These are phyloP conservation scores for Lissonota sp. DNA, from an alignment of 2,888 invertebrate species.

Conservation along the genomic window DNA sequence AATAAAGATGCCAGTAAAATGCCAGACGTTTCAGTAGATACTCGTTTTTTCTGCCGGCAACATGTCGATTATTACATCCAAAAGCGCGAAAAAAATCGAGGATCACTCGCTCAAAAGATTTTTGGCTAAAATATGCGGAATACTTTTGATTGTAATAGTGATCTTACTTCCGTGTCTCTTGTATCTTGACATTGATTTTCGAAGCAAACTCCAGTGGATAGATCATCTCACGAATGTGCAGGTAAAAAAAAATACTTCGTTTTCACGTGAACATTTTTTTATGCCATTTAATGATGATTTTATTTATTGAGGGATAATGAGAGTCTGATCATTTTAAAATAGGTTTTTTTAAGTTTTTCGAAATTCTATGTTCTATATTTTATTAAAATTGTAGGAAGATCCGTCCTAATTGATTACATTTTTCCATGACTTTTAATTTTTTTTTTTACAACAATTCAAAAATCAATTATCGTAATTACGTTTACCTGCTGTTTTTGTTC, in stretches of 20 bases:
- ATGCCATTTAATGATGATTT: too few species aligned
- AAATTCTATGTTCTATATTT: too few species aligned
- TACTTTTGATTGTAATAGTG: slow-evolving; percentile 38
- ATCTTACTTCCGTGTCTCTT: slow-evolving; percentile 51
- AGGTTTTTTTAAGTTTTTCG: too few species aligned
- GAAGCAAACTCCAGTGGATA: slow-evolving; percentile 35
- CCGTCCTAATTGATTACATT: neutral
- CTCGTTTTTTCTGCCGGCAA: slow-evolving; percentile 17
- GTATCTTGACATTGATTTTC: slow-evolving; percentile 52
- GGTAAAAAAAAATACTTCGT: slow-evolving; percentile 18
- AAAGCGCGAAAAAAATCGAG: neutral
- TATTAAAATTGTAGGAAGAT: too few species aligned
- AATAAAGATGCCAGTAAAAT: neutral
- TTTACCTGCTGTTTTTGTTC: too few species aligned
- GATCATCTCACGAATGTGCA: slow-evolving; percentile 15
- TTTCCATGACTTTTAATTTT: neutral
- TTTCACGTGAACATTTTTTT: too few species aligned
- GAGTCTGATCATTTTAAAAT: too few species aligned
- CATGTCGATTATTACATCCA: slow-evolving; percentile 42
- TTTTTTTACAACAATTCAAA: neutral
- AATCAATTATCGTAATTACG: too few species aligned
- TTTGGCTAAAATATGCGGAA: slow-evolving; percentile 48
- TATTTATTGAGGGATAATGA: too few species aligned
- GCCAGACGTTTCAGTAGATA: slow-evolving; percentile 34
- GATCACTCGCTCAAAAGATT: slow-evolving; percentile 9